Evolutionary conservation across 2,888 invertebrate genomes (phyloP).

Genomic region (Panopea generosa): DNA sequence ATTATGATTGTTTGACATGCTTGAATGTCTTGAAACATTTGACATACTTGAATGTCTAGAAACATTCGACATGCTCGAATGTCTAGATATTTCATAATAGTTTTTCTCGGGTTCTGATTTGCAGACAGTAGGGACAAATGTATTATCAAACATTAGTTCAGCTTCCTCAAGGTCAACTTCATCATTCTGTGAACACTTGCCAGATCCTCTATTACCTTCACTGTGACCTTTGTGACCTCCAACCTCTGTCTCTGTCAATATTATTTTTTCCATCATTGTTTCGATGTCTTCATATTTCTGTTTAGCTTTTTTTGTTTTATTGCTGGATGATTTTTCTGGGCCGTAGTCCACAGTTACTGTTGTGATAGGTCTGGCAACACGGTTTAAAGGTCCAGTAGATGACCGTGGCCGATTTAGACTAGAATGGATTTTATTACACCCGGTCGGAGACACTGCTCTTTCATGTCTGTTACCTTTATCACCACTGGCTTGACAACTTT

Average conservation of each 20-base stretch:
- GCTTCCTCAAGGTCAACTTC: slow-evolving; percentile 5
- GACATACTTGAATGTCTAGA: slow-evolving; percentile 4
- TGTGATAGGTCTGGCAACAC: slow-evolving; percentile 58
- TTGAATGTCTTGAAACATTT: slow-evolving; percentile 8
- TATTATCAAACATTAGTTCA: background rate
- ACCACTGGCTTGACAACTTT: background rate
- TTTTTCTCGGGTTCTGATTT: slow-evolving; percentile 69
- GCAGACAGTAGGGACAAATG: slow-evolving; percentile 49
- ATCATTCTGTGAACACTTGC: background rate
- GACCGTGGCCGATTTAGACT: slow-evolving; percentile 29
- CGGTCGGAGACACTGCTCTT: background rate
- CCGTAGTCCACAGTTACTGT: slow-evolving; percentile 72
- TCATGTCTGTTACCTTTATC: slow-evolving; percentile 4
- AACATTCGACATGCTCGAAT: slow-evolving; percentile 49
- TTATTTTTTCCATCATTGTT: slow-evolving; percentile 69
- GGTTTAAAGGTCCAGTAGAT: slow-evolving; percentile 48
- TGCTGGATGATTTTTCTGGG: slow-evolving; percentile 38
- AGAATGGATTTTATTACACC: slow-evolving; percentile 6
- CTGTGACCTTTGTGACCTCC: background rate
- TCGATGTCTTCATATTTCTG: slow-evolving; percentile 63
- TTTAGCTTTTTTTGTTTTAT: slow-evolving; percentile 31
- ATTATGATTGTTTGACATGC: slow-evolving; percentile 1
- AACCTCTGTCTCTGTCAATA: slow-evolving; percentile 44
- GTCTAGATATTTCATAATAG: slow-evolving; percentile 68
- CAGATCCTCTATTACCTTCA: background rate